phyloP scores from a whole-genome alignment of 1,140 invertebrate species.

The Sitophilus oryzae region DNA sequence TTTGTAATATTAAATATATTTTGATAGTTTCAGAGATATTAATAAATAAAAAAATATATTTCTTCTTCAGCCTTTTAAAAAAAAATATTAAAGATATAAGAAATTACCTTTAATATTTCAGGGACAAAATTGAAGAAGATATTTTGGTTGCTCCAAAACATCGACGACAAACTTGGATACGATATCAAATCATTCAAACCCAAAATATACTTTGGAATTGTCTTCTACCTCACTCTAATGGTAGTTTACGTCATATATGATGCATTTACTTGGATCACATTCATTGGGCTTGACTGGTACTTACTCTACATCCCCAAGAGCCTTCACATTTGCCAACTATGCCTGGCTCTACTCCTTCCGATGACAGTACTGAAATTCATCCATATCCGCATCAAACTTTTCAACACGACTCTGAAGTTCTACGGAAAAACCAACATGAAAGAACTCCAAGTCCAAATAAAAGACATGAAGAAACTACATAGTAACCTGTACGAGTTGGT shows the following conservation, averaged over 20 bases:
- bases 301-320: background rate
- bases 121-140: background rate
- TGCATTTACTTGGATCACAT: background rate
- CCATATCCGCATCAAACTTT: background rate
- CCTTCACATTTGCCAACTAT: background rate
- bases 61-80: too few species aligned
- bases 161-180: background rate
- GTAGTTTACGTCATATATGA: background rate
- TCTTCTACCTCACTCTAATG: background rate
- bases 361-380: background rate
- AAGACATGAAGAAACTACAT: constrained; percentile 1
- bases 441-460: background rate
- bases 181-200: background rate
- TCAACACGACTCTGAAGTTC: background rate
- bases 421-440: background rate
- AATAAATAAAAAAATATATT: too few species aligned
- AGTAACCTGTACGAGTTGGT: background rate
- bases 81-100: background rate
- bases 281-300: background rate
- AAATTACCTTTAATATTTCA: background rate
- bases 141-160: background rate
- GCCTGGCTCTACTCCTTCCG: background rate
- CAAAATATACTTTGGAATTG: background rate
- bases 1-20: too few species aligned
- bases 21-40: too few species aligned